These are phyloP conservation scores for Halictus quadricinctus DNA, from an alignment of 2,888 invertebrate genomes.

Conservation along the genomic window DNA sequence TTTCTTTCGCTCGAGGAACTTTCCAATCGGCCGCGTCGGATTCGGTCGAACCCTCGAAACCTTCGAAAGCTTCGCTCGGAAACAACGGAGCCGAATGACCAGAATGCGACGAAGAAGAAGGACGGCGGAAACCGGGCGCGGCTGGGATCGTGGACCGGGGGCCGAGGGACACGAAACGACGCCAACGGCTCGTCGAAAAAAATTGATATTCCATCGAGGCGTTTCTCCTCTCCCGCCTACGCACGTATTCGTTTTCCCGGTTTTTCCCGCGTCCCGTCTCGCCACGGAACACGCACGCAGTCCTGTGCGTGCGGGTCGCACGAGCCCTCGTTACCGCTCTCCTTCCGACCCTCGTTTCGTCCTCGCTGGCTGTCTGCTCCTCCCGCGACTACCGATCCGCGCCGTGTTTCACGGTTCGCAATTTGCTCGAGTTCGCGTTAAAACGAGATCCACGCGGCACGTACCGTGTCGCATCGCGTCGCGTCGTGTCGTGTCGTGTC, in stretches of 20 bases:
- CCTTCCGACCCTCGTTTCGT: slow-evolving; percentile 8
- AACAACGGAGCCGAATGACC: slow-evolving; percentile 26
- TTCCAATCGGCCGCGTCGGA: slow-evolving; percentile 42
- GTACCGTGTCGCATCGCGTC: slow-evolving; percentile 13
- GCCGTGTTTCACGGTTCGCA: slow-evolving; percentile 57
- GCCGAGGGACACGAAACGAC: not conserved
- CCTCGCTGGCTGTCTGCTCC: slow-evolving; percentile 13
- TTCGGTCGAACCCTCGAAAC: slow-evolving; percentile 40
- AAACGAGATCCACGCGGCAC: slow-evolving; percentile 32
- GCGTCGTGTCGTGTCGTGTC: not conserved
- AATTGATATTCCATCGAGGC: slow-evolving; percentile 66
- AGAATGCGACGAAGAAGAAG: slow-evolving; percentile 3
- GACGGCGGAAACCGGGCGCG: slow-evolving; percentile 8
- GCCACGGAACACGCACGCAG: slow-evolving; percentile 41
- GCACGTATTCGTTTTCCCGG: slow-evolving; percentile 55
- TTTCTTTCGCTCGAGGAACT: slow-evolving; percentile 52
- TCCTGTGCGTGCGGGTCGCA: slow-evolving; percentile 14
- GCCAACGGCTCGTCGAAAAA: slow-evolving; percentile 41
- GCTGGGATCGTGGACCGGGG: not conserved
- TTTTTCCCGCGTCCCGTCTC: slow-evolving; percentile 28
- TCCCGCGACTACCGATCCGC: slow-evolving; percentile 36
- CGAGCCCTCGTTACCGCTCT: slow-evolving; percentile 49
- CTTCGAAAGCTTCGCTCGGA: slow-evolving; percentile 41
- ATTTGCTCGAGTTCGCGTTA: slow-evolving; percentile 56
- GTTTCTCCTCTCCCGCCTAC: slow-evolving; percentile 40